These are phyloP conservation scores for Diplodus sargus DNA, from an alignment of 2,797 vertebrate species.

Conservation along the genomic window DNA sequence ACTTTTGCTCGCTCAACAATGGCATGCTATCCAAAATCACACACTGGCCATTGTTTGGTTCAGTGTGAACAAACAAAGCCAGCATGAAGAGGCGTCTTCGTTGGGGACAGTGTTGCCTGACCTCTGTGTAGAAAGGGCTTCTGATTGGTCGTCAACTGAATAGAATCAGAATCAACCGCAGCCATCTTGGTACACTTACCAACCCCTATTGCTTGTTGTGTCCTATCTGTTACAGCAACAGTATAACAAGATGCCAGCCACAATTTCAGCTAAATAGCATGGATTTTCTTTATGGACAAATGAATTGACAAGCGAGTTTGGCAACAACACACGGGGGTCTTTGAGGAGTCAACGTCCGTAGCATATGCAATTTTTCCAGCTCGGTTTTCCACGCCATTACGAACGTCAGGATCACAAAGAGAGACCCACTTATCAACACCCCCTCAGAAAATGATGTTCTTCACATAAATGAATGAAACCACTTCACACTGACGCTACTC, in stretches of 20 bases:
- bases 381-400: neutral
- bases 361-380: neutral
- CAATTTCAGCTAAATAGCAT: constrained; percentile 22
- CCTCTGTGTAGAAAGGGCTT: neutral
- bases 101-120: no score
- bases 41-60: no score
- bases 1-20: no score
- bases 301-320: neutral
- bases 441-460: constrained; percentile 26
- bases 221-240: constrained; percentile 28
- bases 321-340: neutral
- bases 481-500: constrained; percentile 27
- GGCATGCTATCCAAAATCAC: no score
- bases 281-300: constrained; percentile 6
- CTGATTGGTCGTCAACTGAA: neutral
- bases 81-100: no score
- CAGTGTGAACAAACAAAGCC: no score
- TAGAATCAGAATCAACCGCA: constrained; percentile 22
- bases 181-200: constrained; percentile 3
- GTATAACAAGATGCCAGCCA: constrained; percentile 5
- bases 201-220: constrained; percentile 36
- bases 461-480: constrained; percentile 52
- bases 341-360: neutral
- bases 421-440: constrained; percentile 25
- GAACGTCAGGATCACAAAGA: constrained; percentile 24